A percentile compares a stretch with the other conserved stretches of the same genome.
Conservation (phyloP, 2,797 vertebrate genomes). For the Sebastes vulpes region DNA sequence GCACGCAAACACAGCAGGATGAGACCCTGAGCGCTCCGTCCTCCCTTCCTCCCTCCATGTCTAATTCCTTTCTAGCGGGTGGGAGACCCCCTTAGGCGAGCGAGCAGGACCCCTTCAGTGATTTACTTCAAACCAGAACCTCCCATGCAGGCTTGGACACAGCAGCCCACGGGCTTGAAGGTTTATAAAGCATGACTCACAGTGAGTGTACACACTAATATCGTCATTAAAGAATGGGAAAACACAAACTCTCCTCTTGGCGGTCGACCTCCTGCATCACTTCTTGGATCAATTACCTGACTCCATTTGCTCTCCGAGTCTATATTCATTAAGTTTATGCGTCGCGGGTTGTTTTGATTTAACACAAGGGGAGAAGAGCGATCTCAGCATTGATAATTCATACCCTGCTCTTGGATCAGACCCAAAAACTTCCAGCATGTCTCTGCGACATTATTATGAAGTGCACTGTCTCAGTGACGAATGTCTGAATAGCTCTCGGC, state of each 20-base stretch:
- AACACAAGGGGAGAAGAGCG: background rate
- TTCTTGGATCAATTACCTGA: slow-evolving; percentile 64
- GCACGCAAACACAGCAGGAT: slow-evolving; percentile 46
- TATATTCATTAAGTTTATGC: slow-evolving; percentile 42
- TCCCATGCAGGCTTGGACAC: slow-evolving; percentile 41
- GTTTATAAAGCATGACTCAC: slow-evolving; percentile 70
- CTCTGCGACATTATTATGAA: slow-evolving; percentile 27
- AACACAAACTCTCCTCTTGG: slow-evolving; percentile 31
- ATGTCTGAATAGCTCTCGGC: slow-evolving; percentile 16
- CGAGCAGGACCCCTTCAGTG: slow-evolving; percentile 57
- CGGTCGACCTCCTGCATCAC: slow-evolving; percentile 44
- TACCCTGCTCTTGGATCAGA: slow-evolving; percentile 3
- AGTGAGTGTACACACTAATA: slow-evolving; percentile 33
- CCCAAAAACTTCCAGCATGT: slow-evolving; percentile 16
- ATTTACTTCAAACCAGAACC: slow-evolving; percentile 55
- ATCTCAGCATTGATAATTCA: slow-evolving; percentile 12
- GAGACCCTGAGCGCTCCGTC: slow-evolving; percentile 1
- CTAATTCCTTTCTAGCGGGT: slow-evolving; percentile 63
- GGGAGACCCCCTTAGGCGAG: slow-evolving; percentile 48
- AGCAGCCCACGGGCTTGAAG: slow-evolving; percentile 20
- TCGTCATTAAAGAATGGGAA: slow-evolving; percentile 33
- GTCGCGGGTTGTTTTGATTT: slow-evolving; percentile 54
- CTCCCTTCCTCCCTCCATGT: slow-evolving; percentile 20
- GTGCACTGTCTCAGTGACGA: slow-evolving; percentile 36
- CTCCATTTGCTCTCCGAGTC: slow-evolving; percentile 36